Conservation (phyloP, 2,113 vertebrate species). For the Macrotis lagotis region DNA sequence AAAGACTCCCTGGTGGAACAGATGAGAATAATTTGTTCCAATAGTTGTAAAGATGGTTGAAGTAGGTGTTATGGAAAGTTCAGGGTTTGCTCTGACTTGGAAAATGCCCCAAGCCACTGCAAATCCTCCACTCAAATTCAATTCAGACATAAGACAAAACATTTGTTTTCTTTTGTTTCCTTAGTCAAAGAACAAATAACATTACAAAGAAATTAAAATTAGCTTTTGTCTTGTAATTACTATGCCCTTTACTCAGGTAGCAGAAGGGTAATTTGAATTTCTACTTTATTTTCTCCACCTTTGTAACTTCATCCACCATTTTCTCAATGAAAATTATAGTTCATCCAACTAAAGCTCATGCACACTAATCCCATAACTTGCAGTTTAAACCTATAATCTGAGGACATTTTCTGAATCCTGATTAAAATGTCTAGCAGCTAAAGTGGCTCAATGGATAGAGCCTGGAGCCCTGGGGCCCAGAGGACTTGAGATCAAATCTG, state of each 20-base stretch:
- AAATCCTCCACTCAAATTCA: neutral
- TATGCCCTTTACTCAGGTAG: neutral
- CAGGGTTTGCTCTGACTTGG: neutral
- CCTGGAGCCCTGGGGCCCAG: too few relatives aligned
- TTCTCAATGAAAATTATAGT: neutral
- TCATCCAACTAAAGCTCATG: too few relatives aligned
- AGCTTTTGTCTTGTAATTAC: neutral
- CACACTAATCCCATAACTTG: too few relatives aligned
- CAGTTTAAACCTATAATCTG: neutral
- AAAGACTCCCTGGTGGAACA: neutral
- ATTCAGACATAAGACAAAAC: neutral
- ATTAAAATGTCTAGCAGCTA: too few relatives aligned
- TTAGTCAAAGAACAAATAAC: neutral
- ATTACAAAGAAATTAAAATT: neutral
- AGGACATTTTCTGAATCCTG: neutral
- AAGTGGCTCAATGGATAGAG: too few relatives aligned
- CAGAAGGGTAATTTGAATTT: neutral
- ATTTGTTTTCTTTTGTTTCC: neutral
- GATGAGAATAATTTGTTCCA: neutral
- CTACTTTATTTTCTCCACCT: neutral
- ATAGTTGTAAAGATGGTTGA: neutral
- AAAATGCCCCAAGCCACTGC: neutral
- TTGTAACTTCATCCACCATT: neutral
- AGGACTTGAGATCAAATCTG: too few relatives aligned
- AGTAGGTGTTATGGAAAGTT: neutral